phyloP scores from a whole-genome alignment of 1,140 invertebrate species.

The Scaptomyza pallida region DNA sequence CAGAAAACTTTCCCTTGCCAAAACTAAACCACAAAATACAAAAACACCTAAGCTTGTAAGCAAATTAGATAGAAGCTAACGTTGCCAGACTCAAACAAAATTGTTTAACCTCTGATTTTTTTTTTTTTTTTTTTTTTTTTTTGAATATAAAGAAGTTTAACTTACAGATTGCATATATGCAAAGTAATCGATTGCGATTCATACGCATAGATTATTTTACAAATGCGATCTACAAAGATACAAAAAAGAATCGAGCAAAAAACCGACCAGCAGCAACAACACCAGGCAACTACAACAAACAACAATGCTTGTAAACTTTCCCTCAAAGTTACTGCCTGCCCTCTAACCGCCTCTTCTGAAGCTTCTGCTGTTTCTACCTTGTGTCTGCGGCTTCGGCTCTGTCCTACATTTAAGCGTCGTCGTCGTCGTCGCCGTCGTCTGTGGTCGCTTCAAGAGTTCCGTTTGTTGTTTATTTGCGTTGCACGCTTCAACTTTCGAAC shows the following conservation, averaged over 20 bases:
- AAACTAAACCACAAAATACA: constrained; percentile 11
- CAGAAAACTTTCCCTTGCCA: constrained; percentile 23
- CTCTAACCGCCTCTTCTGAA: background rate
- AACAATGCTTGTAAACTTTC: constrained; percentile 42
- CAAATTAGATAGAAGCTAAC: constrained; percentile 5
- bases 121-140: background rate
- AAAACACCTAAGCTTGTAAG: too few species aligned
- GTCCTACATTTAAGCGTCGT: constrained; percentile 46
- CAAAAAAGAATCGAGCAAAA: constrained; percentile 25
- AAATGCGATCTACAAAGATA: constrained; percentile 66
- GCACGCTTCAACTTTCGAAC: constrained; percentile 61
- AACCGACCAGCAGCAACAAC: constrained; percentile 12
- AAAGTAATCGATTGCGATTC: constrained; percentile 52
- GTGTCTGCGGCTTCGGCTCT: constrained; percentile 35
- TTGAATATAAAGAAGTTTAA: constrained; percentile 2
- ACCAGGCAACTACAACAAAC: too few species aligned
- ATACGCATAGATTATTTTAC: constrained; percentile 51
- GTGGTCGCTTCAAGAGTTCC: constrained; percentile 36
- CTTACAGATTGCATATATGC: constrained; percentile 42
- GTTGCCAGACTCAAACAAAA: constrained; percentile 5
- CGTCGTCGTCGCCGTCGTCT: constrained; percentile 8
- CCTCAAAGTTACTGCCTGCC: constrained; percentile 26
- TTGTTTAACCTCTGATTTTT: background rate
- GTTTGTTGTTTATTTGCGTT: constrained; percentile 51
- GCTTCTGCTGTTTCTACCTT: constrained; percentile 2